These are phyloP conservation scores for Sebastes oblongus DNA, from an alignment of 2,797 vertebrate species.

Conservation along the genomic window DNA sequence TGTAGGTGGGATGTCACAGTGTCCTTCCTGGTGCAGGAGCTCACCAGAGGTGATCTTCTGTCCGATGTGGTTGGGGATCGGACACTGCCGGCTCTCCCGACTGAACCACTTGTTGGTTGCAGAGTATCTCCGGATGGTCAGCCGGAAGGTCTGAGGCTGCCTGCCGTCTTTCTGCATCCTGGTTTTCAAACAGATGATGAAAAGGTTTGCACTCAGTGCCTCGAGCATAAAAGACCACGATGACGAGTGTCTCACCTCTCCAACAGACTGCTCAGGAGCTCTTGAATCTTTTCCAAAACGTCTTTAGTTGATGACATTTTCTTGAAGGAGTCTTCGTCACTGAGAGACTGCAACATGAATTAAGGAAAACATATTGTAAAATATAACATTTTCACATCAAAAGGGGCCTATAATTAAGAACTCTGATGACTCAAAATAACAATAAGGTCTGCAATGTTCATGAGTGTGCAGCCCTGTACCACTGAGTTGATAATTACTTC, in stretches of 20 bases:
- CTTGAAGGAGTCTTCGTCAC: slow-evolving; percentile 94
- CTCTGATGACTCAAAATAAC: neutral
- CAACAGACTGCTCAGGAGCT: slow-evolving; percentile 84
- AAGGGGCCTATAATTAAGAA: neutral
- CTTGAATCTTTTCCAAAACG: slow-evolving; percentile 83
- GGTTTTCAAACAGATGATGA: slow-evolving; percentile 12
- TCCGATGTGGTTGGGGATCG: slow-evolving; percentile 82
- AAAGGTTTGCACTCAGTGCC: neutral
- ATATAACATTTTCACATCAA: neutral
- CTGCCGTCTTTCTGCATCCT: slow-evolving; percentile 89
- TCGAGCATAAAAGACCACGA: rapidly evolving
- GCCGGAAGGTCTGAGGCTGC: slow-evolving; percentile 85
- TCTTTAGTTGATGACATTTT: slow-evolving; percentile 86
- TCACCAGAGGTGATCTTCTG: slow-evolving; percentile 85
- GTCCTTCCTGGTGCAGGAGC: neutral
- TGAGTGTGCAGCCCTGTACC: neutral
- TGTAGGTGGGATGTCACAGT: neutral
- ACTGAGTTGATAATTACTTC: neutral
- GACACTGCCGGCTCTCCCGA: slow-evolving; percentile 90
- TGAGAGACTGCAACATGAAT: slow-evolving; percentile 86
- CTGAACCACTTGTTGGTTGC: slow-evolving; percentile 77
- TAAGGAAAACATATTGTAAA: neutral
- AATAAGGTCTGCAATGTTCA: neutral
- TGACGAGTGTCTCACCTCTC: slow-evolving; percentile 75
- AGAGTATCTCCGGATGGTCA: slow-evolving; percentile 83